phyloP scores from a whole-genome alignment of 2,888 invertebrate genomes.

The Epiblema foenella region DNA sequence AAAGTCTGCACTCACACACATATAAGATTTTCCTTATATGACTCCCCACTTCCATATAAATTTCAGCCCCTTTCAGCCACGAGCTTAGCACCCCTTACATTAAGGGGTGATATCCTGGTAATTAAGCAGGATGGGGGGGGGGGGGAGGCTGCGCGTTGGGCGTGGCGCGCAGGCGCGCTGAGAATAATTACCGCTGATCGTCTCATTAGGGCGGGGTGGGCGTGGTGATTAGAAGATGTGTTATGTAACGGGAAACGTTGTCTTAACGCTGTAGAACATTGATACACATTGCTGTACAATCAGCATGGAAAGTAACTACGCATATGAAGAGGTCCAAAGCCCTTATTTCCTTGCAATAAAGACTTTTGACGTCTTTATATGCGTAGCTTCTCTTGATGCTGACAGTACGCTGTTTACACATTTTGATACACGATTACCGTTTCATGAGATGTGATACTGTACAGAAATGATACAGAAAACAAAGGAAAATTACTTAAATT shows the following conservation, averaged over 20 bases:
- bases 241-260: constrained; percentile 23
- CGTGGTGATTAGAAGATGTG: constrained; percentile 44
- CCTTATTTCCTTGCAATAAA: too few relatives aligned
- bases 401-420: too few relatives aligned
- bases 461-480: too few relatives aligned
- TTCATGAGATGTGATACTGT: neutral
- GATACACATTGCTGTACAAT: too few relatives aligned
- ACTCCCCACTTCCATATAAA: constrained; percentile 24
- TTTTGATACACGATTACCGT: neutral
- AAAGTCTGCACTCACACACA: neutral
- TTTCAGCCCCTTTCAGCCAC: constrained; percentile 29
- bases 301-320: too few relatives aligned
- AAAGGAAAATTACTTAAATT: neutral
- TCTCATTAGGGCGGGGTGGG: constrained; percentile 71
- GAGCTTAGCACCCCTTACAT: constrained; percentile 53
- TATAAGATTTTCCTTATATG: constrained; percentile 17
- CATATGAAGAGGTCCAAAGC: too few relatives aligned
- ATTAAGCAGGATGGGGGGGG: constrained; percentile 48
- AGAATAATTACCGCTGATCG: constrained; percentile 78
- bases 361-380: too few relatives aligned
- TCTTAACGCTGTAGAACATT: neutral
- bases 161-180: constrained; percentile 81
- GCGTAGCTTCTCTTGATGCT: too few relatives aligned
- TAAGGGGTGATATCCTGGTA: constrained; percentile 81
- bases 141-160: constrained; percentile 80